A percentile compares a stretch with the other conserved stretches of the same genome.
Evolutionary conservation across 2,113 vertebrate genomes (phyloP).

Genomic region (Chaetorhynchus papuensis): DNA sequence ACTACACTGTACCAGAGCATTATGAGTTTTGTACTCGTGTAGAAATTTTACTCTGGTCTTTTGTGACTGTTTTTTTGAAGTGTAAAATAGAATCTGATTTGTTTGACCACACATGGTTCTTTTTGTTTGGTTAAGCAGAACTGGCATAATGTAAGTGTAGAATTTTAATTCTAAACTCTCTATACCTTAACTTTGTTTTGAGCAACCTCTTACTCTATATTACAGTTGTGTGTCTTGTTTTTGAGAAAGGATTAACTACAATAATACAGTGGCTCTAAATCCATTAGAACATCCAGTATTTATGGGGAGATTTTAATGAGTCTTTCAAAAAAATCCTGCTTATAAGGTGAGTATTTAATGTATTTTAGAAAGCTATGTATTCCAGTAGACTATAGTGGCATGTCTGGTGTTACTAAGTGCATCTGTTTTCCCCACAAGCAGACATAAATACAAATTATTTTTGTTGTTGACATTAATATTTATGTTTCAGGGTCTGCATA

Average conservation of each 20-base stretch:
- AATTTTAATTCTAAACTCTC: neutral
- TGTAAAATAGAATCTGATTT: neutral
- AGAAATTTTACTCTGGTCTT: neutral
- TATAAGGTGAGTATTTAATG: neutral
- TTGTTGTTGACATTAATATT: neutral
- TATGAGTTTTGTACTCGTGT: neutral
- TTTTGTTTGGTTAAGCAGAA: neutral
- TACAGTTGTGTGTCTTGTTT: neutral
- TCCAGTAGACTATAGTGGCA: neutral
- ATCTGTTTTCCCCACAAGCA: neutral
- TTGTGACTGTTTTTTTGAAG: neutral
- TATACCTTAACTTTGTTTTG: neutral
- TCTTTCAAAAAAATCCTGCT: fast-evolving
- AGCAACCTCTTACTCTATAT: neutral
- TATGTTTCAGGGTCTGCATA: neutral
- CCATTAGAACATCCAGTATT: neutral
- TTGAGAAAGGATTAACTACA: neutral
- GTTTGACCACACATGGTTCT: neutral
- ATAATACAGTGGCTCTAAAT: neutral
- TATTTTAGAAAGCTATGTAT: neutral
- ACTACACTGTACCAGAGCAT: neutral
- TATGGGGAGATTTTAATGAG: neutral
- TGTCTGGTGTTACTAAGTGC: neutral
- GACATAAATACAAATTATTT: neutral
- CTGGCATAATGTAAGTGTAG: neutral